Percentiles rank a stretch among this genome's conserved stretches.
Conservation (phyloP, 2,888 invertebrate species). For the Cetonia aurata region DNA sequence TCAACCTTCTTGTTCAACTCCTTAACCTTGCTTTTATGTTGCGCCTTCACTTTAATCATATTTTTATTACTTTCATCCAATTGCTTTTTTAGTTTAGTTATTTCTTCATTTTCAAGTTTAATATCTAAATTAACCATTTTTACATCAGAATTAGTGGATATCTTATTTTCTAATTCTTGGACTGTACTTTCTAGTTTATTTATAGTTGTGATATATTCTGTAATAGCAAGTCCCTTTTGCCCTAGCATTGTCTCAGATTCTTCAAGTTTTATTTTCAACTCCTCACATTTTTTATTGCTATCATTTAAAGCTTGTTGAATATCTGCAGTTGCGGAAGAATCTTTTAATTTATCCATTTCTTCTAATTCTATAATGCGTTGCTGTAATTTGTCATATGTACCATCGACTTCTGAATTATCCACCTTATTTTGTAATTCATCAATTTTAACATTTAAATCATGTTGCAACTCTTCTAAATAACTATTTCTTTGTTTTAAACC, state of each 20-base stretch:
- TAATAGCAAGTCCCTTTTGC: slow-evolving; percentile 36
- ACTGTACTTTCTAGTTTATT: slow-evolving; percentile 47
- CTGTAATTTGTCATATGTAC: slow-evolving; percentile 40
- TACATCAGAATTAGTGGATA: slow-evolving; percentile 69
- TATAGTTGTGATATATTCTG: slow-evolving; percentile 51
- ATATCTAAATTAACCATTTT: slow-evolving; percentile 58
- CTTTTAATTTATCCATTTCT: slow-evolving; percentile 29
- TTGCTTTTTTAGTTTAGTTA: slow-evolving; percentile 75
- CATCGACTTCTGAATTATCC: slow-evolving; percentile 6
- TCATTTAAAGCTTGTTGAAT: slow-evolving; percentile 18
- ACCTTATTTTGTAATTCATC: slow-evolving; percentile 40
- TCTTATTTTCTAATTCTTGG: slow-evolving; percentile 66
- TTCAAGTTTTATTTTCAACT: slow-evolving; percentile 29
- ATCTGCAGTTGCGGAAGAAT: slow-evolving; percentile 27
- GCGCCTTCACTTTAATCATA: slow-evolving; percentile 81
- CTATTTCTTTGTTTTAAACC: slow-evolving; percentile 66
- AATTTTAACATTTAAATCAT: slow-evolving; percentile 57
- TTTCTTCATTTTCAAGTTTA: slow-evolving; percentile 60
- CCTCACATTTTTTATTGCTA: slow-evolving; percentile 46
- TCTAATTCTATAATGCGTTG: slow-evolving; percentile 49
- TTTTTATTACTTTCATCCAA: slow-evolving; percentile 81
- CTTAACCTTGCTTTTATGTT: slow-evolving; percentile 79
- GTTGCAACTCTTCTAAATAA: slow-evolving; percentile 51
- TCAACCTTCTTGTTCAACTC: slow-evolving; percentile 82
- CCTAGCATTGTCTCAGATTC: slow-evolving; percentile 48